Conservation (phyloP, 2,113 vertebrate genomes). For the Macaca nemestrina region DNA sequence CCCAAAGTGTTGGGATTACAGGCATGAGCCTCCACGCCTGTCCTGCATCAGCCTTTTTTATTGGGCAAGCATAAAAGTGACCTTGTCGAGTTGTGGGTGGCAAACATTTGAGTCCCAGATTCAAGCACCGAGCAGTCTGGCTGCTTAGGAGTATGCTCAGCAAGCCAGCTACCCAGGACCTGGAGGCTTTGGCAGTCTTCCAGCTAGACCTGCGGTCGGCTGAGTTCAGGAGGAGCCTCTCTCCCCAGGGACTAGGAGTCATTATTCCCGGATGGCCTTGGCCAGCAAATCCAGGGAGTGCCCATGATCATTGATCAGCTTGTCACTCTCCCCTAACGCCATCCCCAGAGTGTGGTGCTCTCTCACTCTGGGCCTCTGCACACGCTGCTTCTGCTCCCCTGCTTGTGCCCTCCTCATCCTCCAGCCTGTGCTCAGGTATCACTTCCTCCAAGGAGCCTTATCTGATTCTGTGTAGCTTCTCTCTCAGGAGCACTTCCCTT, state of each 20-base stretch:
- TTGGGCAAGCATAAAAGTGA: background rate
- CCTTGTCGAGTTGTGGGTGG: background rate
- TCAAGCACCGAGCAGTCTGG: background rate
- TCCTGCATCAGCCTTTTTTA: background rate
- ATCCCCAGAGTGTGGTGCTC: background rate
- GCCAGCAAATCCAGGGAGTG: background rate
- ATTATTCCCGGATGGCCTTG: background rate
- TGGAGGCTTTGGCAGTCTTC: background rate
- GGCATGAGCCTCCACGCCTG: background rate
- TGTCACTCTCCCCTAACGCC: background rate
- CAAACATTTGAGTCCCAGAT: background rate
- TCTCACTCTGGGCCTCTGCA: background rate
- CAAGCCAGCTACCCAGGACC: background rate
- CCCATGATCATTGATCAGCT: background rate
- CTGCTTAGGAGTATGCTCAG: background rate
- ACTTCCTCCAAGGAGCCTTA: background rate
- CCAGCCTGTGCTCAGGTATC: background rate
- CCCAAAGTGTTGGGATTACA: background rate
- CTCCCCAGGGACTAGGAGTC: background rate
- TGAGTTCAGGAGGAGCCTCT: background rate
- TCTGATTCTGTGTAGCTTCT: background rate
- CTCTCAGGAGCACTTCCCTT: background rate
- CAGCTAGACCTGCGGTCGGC: background rate
- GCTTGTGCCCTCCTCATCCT: background rate
- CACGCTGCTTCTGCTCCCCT: background rate